A percentile compares a stretch with the other conserved stretches of the same genome.
Evolutionary conservation across 2,113 vertebrate species (phyloP).

Genomic region (Alethe diademata): DNA sequence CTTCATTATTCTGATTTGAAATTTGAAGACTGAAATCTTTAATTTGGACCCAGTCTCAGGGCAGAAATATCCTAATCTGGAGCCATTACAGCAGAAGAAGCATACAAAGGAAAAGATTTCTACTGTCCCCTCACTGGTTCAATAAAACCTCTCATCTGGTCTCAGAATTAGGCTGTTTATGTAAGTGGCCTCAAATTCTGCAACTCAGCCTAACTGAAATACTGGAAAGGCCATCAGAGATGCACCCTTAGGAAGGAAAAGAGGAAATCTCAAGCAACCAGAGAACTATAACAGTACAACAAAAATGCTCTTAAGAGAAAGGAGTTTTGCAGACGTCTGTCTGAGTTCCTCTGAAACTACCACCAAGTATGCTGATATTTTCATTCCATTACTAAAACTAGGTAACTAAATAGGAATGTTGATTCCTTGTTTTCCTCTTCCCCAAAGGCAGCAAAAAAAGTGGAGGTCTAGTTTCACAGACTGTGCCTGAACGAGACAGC

Average conservation of each 20-base stretch:
- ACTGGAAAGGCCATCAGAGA: neutral
- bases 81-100: neutral
- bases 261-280: neutral
- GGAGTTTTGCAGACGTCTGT: neutral
- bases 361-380: neutral
- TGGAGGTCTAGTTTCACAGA: neutral
- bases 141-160: neutral
- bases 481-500: neutral
- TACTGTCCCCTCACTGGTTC: neutral
- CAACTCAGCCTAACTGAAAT: neutral
- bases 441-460: neutral
- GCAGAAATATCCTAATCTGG: neutral
- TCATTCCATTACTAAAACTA: neutral
- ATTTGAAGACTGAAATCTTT: neutral
- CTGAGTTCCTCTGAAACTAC: neutral
- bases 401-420: neutral
- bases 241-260: neutral
- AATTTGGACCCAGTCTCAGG: neutral
- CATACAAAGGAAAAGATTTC: neutral
- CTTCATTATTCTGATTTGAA: neutral
- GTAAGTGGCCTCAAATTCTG: neutral
- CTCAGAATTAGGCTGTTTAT: neutral
- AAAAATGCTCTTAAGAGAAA: neutral
- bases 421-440: neutral
- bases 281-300: neutral